Evolutionary conservation across 1,140 invertebrate genomes (phyloP), one percentile per base, ranked within the genome.

Genomic region (Ceratitis capitata): DNA sequence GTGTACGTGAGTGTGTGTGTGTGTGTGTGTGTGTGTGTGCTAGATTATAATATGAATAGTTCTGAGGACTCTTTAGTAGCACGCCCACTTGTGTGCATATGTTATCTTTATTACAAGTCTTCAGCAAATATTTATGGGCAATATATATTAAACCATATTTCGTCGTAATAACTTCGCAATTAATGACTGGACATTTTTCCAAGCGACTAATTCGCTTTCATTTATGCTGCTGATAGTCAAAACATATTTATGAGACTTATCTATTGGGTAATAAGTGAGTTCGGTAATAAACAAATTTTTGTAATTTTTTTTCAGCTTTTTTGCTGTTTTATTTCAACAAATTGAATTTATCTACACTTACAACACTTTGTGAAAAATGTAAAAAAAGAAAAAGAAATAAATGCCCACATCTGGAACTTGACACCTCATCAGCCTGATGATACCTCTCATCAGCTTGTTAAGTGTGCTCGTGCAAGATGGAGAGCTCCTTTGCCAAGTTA

Each of bases 391-490:
- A n/a, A n/a, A n/a, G n/a, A n/a, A n/a, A n/a, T n/a, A n/a, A n/a
- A n/a, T n/a, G n/a, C n/a, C n/a, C n/a, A 23, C 51, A 64, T 64
- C n/a, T n/a, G n/a, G n/a, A 23, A 45, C 42, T 78, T 78, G 69
- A 78, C 69, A 78, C 69, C 69, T 78, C 69, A 45, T 47, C 69
- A 78, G 69, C n/a, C 39, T 78, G 69, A 45, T 23, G 69, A 42
- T 39, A n/a, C 69, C 45, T 42, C n/a, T 23, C 3, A 32, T 78
- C n/a, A 78, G n/a, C 69, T 56, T 78, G n/a, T n/a, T 23, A 78
- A 78, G 69, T 39, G 35, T 35, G 32, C 69, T 78, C 19, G 14
- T n/a, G 12, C 7, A 26, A 35, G 39, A 64, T 2, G 45, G 45
- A 26, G 35, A 42, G 35, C 5, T 32, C 69, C 69, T 78, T 69